A percentile compares a stretch with the other conserved stretches of the same genome.
phyloP scores from a whole-genome alignment of 2,113 vertebrate genomes.

The Grallaria varia region DNA sequence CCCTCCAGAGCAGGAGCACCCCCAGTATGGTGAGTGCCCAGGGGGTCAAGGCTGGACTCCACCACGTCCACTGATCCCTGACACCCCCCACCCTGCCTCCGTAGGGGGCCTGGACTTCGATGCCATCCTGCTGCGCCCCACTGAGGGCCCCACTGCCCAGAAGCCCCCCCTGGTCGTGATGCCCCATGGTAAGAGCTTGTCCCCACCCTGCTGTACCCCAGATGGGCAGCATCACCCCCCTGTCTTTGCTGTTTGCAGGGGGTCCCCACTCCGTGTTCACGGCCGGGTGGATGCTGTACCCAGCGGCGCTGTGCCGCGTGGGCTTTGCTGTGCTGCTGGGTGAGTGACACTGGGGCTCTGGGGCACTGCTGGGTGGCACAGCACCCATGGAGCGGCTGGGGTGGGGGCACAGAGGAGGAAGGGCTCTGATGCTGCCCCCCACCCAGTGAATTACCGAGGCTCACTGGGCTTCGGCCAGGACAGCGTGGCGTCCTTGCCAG shows the following conservation, averaged over 20 bases:
- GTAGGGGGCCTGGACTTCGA: constrained; percentile 89
- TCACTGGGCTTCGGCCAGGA: constrained; percentile 93
- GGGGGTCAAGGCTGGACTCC: neutral
- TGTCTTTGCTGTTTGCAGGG: constrained; percentile 69
- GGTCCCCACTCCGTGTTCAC: constrained; percentile 88
- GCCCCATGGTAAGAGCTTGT: constrained; percentile 85
- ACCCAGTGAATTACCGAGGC: constrained; percentile 91
- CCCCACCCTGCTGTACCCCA: accelerated
- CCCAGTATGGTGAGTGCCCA: constrained; percentile 81
- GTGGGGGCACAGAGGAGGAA: neutral
- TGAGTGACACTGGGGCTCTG: constrained; percentile 21
- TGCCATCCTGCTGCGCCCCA: constrained; percentile 87
- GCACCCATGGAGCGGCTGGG: accelerated
- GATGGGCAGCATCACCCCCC: neutral
- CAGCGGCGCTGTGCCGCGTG: constrained; percentile 81
- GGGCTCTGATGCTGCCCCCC: neutral
- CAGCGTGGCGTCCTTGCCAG: constrained; percentile 84
- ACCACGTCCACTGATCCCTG: accelerated
- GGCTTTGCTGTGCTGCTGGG: constrained; percentile 88
- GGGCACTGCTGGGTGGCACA: neutral
- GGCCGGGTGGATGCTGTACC: constrained; percentile 86
- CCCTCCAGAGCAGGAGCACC: constrained; percentile 84
- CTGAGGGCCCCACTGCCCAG: constrained; percentile 56
- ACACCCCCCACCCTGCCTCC: neutral
- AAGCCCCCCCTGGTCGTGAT: constrained; percentile 86